Percentiles rank a stretch among this genome's conserved stretches.
phyloP scores from a whole-genome alignment of 2,888 invertebrate species.

The Lobophora halterata region DNA sequence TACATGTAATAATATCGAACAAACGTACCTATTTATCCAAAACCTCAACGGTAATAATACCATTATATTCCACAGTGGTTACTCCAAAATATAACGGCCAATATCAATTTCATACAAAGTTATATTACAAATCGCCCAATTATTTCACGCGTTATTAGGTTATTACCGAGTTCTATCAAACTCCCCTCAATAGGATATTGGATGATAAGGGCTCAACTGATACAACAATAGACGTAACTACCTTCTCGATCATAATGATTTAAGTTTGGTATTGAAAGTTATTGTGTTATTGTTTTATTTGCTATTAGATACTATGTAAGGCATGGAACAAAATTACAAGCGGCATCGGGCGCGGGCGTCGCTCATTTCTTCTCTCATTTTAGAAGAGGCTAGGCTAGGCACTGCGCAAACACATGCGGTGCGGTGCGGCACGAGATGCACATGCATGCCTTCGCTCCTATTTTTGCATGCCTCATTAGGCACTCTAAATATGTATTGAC shows the following conservation, averaged over 20 bases:
- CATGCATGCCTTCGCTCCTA: too few relatives aligned
- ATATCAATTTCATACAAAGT: constrained; percentile 25
- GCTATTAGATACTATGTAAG: background rate
- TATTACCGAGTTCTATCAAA: constrained; percentile 52
- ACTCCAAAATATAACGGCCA: background rate
- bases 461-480: too few relatives aligned
- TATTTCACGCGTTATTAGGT: constrained; percentile 38
- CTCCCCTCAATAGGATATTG: constrained; percentile 49
- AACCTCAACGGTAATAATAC: background rate
- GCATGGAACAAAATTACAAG: too few relatives aligned
- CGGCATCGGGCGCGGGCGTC: too few relatives aligned
- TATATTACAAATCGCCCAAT: constrained; percentile 28
- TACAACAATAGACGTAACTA: constrained; percentile 21
- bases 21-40: too few relatives aligned
- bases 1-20: too few relatives aligned
- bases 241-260: constrained; percentile 27
- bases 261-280: constrained; percentile 26
- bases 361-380: too few relatives aligned
- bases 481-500: too few relatives aligned
- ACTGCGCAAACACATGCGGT: too few relatives aligned
- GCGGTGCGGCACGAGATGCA: too few relatives aligned
- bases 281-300: constrained; percentile 17
- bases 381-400: too few relatives aligned
- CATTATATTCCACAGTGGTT: background rate
- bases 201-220: constrained; percentile 13